Evolutionary conservation across 2,113 vertebrate species (phyloP), one percentile per base, ranked within the genome.

Genomic region (Phasianus colchicus): DNA sequence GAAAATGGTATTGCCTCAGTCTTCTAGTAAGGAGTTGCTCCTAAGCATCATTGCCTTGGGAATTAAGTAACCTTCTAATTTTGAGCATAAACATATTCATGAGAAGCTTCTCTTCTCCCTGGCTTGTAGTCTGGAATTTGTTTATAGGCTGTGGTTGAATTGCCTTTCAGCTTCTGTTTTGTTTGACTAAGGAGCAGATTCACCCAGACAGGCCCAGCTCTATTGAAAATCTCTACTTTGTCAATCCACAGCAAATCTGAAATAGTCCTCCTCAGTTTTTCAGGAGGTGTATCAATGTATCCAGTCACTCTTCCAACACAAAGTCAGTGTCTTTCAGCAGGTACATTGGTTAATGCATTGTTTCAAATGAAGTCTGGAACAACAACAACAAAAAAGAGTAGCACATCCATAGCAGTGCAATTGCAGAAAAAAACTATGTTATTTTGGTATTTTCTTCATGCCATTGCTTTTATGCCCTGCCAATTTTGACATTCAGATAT

Each of bases 1-100:
- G 77, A 30, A 64, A 77, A 83, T 42, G 75, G 38, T 57, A 86
- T 92, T 93, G 63, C 70, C 34, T 75, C 57, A 27, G 90, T 90
- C 55, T 70, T 65, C 69, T 40, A 48, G 83, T 82, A 74, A 90
- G 90, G 90, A 17, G 32, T 61, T 92, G 38, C 77, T 93, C 57
- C 61, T 75, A 92, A 84, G 42, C 86, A 91, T 86, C 47, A 30
- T 45, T 86, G 72, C 92, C 90, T 69, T 81, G 70, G 88, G 86
- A 76, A 77, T 21, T 92, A 80, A 86, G 80, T 88, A 90, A 93
- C 92, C 90, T 95, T 86, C 79, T 96, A 90, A 95, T 96, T 94
- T 95, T 42, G 69, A 93, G 57, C 29, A 64, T 74, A 90, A 92
- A 71, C 61, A 76, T 78, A 87, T 90, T 95, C 43, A 88, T 86